Conservation (phyloP, 2,888 invertebrate species). For the Drosophila borealis region DNA sequence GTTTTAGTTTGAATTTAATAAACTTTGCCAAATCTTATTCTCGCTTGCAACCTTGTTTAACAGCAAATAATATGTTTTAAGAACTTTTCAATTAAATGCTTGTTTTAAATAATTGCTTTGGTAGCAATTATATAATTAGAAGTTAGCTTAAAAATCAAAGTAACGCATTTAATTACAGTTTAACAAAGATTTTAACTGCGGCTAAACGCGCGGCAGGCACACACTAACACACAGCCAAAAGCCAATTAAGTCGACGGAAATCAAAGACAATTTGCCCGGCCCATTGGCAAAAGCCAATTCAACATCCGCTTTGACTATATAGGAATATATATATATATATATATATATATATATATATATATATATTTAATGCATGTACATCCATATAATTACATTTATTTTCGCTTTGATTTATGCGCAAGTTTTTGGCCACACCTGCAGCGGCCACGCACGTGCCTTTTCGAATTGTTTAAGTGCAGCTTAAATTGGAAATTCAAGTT, state of each 20-base stretch:
- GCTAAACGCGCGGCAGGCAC: conserved; percentile 10
- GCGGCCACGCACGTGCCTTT: conserved; percentile 64
- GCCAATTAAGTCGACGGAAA: conserved; percentile 56
- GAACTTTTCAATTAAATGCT: background rate
- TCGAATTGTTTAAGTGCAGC: conserved; percentile 29
- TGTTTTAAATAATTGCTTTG: conserved; percentile 7
- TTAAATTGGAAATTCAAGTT: conserved; percentile 53
- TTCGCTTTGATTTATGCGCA: conserved; percentile 65
- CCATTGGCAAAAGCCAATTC: conserved; percentile 31
- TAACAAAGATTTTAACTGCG: conserved; percentile 17
- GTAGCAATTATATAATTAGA: conserved; percentile 38
- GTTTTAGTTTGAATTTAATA: too few relatives aligned
- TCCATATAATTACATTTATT: conserved; percentile 56
- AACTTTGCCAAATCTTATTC: too few relatives aligned
- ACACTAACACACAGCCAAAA: conserved; percentile 18
- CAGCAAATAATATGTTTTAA: background rate
- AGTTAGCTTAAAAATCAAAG: conserved; percentile 17
- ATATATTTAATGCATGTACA: conserved; percentile 21
- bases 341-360: conserved; percentile 6
- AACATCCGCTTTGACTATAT: conserved; percentile 50
- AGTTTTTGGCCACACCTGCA: conserved; percentile 65
- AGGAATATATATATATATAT: conserved; percentile 1
- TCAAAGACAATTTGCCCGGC: conserved; percentile 49
- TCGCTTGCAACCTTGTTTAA: too few relatives aligned
- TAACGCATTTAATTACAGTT: conserved; percentile 49